phyloP scores from a whole-genome alignment of 30 jellyfish, hydroid and myxozoan genomes.

The Pelagia noctiluca region DNA sequence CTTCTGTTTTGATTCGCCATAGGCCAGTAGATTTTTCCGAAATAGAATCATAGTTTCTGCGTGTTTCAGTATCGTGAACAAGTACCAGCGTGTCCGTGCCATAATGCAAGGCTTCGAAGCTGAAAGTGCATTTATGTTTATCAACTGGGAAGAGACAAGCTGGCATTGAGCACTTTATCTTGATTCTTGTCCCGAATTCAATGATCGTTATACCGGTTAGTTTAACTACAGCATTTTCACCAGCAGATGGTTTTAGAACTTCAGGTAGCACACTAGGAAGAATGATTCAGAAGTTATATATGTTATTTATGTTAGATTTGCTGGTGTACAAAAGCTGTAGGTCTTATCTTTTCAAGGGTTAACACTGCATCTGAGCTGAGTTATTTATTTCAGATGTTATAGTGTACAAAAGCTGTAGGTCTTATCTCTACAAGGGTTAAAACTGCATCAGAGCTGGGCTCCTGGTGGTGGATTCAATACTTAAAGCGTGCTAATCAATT shows the following conservation, averaged over 20 bases:
- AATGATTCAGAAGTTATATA: no score
- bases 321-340: no score
- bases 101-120: constrained; percentile 9
- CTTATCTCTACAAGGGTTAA: no score
- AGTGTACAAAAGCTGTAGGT: no score
- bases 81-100: neutral
- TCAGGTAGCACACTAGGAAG: constrained; percentile 17
- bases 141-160: constrained; percentile 70
- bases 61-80: neutral
- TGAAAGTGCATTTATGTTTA: constrained; percentile 27
- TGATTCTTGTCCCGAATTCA: constrained; percentile 27
- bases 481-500: no score
- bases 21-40: constrained; percentile 42
- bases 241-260: constrained; percentile 10
- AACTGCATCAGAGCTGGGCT: no score
- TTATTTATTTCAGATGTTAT: no score
- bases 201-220: constrained; percentile 28
- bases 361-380: neutral
- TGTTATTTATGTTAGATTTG: no score
- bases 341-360: neutral
- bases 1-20: neutral
- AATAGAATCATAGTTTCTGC: neutral
- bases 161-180: constrained; percentile 48
- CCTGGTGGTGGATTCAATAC: no score
- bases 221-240: neutral